These are phyloP conservation scores for Odontocolon sp. DNA, from an alignment of 2,888 invertebrate species.

Conservation along the genomic window DNA sequence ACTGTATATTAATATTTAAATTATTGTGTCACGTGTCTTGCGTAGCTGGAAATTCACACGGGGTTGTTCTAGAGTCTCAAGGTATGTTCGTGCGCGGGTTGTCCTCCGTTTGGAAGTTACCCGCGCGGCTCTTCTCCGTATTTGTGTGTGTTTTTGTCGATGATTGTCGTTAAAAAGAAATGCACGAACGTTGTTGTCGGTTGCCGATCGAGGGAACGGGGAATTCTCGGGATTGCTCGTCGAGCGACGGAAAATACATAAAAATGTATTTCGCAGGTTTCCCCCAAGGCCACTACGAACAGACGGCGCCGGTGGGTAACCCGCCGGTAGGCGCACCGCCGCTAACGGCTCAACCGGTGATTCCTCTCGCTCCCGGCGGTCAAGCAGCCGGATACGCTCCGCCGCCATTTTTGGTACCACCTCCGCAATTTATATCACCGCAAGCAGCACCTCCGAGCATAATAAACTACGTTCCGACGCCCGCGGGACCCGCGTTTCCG, in stretches of 20 bases:
- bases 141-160: constrained; percentile 50
- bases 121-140: constrained; percentile 51
- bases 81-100: constrained; percentile 71
- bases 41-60: constrained; percentile 79
- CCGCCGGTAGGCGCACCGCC: constrained; percentile 73
- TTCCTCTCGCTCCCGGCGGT: constrained; percentile 75
- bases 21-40: constrained; percentile 66
- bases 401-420: constrained; percentile 78
- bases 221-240: background rate
- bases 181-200: background rate
- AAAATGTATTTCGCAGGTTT: constrained; percentile 67
- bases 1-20: constrained; percentile 59
- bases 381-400: constrained; percentile 74
- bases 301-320: constrained; percentile 72
- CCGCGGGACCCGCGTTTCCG: constrained; percentile 77
- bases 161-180: too few species aligned
- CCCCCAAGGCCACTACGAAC: constrained; percentile 77
- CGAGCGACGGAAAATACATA: background rate
- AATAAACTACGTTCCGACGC: constrained; percentile 78
- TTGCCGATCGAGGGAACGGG: background rate
- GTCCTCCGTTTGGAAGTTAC: too few species aligned
- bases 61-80: constrained; percentile 78
- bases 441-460: constrained; percentile 78
- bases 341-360: constrained; percentile 75
- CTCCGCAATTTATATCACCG: constrained; percentile 78